Conservation (phyloP, 2,113 vertebrate genomes). For the Mirza zaza region DNA sequence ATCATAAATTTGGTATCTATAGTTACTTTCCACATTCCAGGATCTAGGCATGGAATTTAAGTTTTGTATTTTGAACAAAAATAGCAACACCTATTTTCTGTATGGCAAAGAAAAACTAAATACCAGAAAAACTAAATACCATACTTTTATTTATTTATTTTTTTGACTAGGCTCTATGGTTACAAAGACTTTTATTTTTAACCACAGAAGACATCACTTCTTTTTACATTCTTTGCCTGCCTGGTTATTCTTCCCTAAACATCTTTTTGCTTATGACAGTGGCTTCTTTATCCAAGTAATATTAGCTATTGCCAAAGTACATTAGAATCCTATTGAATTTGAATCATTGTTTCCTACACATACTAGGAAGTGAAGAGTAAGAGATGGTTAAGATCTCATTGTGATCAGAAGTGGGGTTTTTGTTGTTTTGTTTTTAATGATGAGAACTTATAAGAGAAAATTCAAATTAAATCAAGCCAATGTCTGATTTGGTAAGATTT, state of each 20-base stretch:
- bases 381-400: background rate
- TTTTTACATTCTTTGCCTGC: slow-evolving; percentile 15
- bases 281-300: slow-evolving; percentile 49
- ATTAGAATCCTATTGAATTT: background rate
- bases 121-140: background rate
- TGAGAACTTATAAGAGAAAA: slow-evolving; percentile 35
- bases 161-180: too few species aligned
- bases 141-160: slow-evolving; percentile 41
- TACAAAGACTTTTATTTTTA: slow-evolving; percentile 42
- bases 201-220: background rate
- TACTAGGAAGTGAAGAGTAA: background rate
- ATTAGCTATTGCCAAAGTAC: slow-evolving; percentile 21
- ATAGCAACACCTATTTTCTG: slow-evolving; percentile 46
- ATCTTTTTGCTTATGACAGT: background rate
- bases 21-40: slow-evolving; percentile 31
- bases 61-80: slow-evolving; percentile 32
- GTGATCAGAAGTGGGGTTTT: background rate
- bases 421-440: slow-evolving; percentile 43
- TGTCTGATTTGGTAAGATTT: background rate
- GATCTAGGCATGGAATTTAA: slow-evolving; percentile 5
- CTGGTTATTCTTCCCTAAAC: background rate
- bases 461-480: background rate
- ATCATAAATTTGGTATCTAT: slow-evolving; percentile 18
- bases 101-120: background rate
- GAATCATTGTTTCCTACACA: background rate